Percentiles rank a stretch among this genome's conserved stretches.
These are phyloP conservation scores for Corydoras maculifer DNA, from an alignment of 2,113 vertebrate species.

Conservation along the genomic window DNA sequence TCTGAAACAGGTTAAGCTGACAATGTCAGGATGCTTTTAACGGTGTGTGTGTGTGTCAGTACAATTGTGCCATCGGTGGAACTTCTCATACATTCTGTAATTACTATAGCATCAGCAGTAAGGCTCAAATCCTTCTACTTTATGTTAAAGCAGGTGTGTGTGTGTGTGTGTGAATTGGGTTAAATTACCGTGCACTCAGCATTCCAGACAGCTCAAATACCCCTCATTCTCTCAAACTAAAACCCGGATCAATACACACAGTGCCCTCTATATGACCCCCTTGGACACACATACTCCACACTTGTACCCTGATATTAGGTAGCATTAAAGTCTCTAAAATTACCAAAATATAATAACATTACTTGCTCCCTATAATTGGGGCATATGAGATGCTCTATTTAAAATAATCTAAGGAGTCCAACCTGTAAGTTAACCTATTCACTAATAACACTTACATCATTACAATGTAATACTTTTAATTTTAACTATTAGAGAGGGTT, in stretches of 20 bases:
- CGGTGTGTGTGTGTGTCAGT: conserved; percentile 52
- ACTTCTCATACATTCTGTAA: neutral
- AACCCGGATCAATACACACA: neutral
- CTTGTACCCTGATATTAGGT: no score
- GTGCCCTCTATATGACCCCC: neutral
- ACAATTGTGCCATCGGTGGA: neutral
- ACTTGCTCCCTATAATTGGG: no score
- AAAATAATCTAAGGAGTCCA: no score
- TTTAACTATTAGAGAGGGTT: no score
- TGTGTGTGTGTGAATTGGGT: conserved; percentile 13
- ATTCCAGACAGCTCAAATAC: conserved; percentile 25
- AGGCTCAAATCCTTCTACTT: conserved; percentile 12
- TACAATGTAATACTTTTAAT: no score
- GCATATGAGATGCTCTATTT: no score
- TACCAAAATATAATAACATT: no score
- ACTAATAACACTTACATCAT: no score
- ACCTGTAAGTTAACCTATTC: no score
- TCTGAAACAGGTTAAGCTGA: no score
- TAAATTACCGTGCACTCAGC: conserved; percentile 27
- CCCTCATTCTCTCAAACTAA: conserved; percentile 28
- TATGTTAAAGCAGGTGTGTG: conserved; percentile 15
- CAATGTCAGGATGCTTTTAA: no score
- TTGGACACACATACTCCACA: neutral
- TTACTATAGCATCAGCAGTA: conserved; percentile 20
- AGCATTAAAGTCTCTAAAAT: no score